Base-by-base conservation (phyloP, 2,113 vertebrate genomes). In the Actenoides lindsayi region DNA sequence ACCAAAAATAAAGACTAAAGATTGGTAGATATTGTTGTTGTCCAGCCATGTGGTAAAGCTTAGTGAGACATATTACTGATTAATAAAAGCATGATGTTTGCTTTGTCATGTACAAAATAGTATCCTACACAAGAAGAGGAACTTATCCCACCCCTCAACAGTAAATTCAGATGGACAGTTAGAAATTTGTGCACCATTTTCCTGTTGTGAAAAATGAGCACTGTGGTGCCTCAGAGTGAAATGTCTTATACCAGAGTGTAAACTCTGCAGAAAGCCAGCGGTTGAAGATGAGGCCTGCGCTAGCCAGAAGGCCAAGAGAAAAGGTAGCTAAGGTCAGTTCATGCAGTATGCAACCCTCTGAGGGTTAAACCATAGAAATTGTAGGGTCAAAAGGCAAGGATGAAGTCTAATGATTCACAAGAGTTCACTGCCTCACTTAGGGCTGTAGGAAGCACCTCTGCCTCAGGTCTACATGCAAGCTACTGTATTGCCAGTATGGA, bases 331-430 rank as follows among this genome's bases (percentile, higher is more conserved):
- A 59, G 37, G 25, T 35, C 64, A 90, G 44, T 28, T 14, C 35
- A 44, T 2, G 1, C 4, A 30, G 4, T 3, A 11, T 17, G 18
- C 10, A 65, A 19, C 15, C 19, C 19, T 74, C 54, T 37, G 48
- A 85, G 33, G n/a, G 13, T 25, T 48, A 23, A 42, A 16, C 33
- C 27, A 4, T 8, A 51, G 54, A 60, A 92, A 57, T 0, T 3
- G 1, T 4, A 6, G 20, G 23, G 9, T 0, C 5, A 13, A 70
- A 37, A 30, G 4, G 9, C 23, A 59, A 57, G 27, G 16, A 44
- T 21, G 15, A 74, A 30, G 17, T 35, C 5, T 37, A 20, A 1
- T 2, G 10, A 46, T 57, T 70, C 25, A 50, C 56, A 28, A 67
- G 37, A 21, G 3, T 3, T 65, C 28, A 16, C 30, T 23, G 10